A percentile compares a stretch with the other conserved stretches of the same genome.
Evolutionary conservation across 2,888 invertebrate species (phyloP).

Genomic region (Sphecodes monilicornis): DNA sequence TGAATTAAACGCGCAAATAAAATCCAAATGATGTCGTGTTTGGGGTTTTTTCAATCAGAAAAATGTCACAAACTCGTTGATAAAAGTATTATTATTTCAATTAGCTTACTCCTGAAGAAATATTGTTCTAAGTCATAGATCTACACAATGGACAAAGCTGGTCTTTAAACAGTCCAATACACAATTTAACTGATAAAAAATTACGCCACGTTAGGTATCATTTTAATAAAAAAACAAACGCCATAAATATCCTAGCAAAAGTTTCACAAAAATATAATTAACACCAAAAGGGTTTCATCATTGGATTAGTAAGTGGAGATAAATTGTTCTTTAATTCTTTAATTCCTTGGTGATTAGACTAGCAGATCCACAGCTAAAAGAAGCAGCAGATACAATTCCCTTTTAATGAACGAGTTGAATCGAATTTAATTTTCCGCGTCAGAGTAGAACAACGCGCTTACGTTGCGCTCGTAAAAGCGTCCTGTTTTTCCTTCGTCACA

Average conservation of each 20-base stretch:
- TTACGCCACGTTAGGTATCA: background rate
- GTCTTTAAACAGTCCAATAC: background rate
- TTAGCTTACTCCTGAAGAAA: background rate
- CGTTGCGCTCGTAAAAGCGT: background rate
- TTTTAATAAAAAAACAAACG: background rate
- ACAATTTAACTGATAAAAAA: background rate
- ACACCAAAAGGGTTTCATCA: background rate
- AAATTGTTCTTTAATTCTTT: too few relatives aligned
- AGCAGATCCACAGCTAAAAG: background rate
- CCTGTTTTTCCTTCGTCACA: background rate
- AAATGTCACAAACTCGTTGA: background rate
- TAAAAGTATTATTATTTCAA: background rate
- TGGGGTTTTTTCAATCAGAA: background rate
- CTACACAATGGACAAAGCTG: background rate
- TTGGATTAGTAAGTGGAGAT: background rate
- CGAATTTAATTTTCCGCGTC: background rate
- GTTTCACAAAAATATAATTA: background rate
- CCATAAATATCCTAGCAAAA: background rate
- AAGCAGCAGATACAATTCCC: background rate
- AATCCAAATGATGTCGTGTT: too few relatives aligned
- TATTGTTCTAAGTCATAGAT: background rate
- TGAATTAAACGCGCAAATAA: too few relatives aligned
- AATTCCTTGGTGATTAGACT: background rate
- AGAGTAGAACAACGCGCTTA: constrained; percentile 2
- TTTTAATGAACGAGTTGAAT: background rate